phyloP scores from a whole-genome alignment of 2,113 vertebrate species.

The Ailurus styani region DNA sequence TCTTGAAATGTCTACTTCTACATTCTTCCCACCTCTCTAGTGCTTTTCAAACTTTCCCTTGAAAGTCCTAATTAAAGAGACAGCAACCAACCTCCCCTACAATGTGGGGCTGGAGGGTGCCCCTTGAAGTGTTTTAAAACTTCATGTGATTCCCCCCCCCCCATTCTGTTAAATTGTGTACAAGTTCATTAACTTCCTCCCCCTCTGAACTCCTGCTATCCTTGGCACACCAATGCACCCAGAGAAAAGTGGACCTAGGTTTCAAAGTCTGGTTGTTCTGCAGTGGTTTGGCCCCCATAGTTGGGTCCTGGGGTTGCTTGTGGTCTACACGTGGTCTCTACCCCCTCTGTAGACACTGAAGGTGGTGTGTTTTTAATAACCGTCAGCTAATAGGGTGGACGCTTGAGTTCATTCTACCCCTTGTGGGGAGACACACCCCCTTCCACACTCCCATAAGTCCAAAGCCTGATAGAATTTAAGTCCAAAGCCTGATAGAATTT shows the following conservation, averaged over 20 bases:
- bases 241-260: not conserved
- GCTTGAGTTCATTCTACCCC: not conserved
- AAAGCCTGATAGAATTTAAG: not conserved
- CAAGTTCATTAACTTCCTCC: not conserved
- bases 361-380: not conserved
- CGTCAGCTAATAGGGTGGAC: not conserved
- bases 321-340: not conserved
- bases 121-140: constrained; percentile 8
- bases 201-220: not conserved
- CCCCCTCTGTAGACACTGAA: not conserved
- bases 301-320: not conserved
- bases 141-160: not conserved
- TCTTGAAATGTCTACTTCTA: not conserved
- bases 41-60: not conserved
- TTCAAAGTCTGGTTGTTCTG: not conserved
- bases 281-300: not conserved
- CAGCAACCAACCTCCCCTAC: not conserved
- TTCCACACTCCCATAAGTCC: not conserved
- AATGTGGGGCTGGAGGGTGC: not conserved
- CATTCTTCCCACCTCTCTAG: not conserved
- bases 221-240: not conserved
- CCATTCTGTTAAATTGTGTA: not conserved
- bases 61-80: not conserved
- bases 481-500: not conserved
- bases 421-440: not conserved